Evolutionary conservation across 2,797 vertebrate genomes (phyloP).

Genomic region (Discoglossus pictus): DNA sequence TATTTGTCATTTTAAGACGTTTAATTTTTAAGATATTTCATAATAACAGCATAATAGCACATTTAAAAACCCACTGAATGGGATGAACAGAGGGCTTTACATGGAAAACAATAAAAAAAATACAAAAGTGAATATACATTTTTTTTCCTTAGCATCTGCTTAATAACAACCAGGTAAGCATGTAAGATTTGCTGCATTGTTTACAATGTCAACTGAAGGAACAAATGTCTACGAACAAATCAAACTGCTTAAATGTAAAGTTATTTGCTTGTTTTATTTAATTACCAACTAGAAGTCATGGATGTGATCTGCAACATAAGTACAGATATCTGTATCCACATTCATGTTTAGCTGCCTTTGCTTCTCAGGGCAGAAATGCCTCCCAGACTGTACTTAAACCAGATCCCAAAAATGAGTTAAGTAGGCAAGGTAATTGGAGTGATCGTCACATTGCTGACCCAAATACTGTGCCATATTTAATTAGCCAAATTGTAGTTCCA

Average conservation of each 20-base stretch:
- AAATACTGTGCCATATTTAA: no score
- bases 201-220: slow-evolving; percentile 48
- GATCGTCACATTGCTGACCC: no score
- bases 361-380: slow-evolving; percentile 19
- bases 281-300: slow-evolving; percentile 39
- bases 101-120: no score
- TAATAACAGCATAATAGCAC: no score
- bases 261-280: slow-evolving; percentile 41
- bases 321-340: not conserved
- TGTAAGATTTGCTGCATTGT: slow-evolving; percentile 48
- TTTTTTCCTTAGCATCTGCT: slow-evolving; percentile 51
- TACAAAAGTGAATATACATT: slow-evolving; percentile 48
- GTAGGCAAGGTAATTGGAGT: no score
- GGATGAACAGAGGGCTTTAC: no score
- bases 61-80: no score
- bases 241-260: slow-evolving; percentile 44
- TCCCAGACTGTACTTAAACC: slow-evolving; percentile 15
- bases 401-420: no score
- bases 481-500: no score
- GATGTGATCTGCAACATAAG: slow-evolving; percentile 30
- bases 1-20: no score
- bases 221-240: slow-evolving; percentile 52
- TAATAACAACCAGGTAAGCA: slow-evolving; percentile 43
- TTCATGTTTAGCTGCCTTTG: slow-evolving; percentile 1
- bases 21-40: no score